Evolutionary conservation across 2,113 vertebrate genomes (phyloP), one percentile per base, ranked within the genome.

Genomic region (Thermophis baileyi): DNA sequence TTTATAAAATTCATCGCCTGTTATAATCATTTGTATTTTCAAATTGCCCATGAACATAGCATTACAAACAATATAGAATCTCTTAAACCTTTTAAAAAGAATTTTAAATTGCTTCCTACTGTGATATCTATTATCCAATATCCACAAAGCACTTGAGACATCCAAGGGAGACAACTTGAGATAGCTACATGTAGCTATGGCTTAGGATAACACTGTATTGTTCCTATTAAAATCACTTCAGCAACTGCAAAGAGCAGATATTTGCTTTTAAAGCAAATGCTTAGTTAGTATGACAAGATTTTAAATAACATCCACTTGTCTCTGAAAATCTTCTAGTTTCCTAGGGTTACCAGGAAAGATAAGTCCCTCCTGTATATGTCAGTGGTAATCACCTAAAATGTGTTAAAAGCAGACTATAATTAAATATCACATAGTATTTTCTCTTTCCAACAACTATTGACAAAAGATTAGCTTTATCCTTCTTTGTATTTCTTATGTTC

Each of bases 1-100:
- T 40, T 47, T 50, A 27, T 50, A 46, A 85, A 91, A 91, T 85
- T 30, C 9, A 91, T 85, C 44, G 0, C 55, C 49, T 47, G 35
- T 87, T 35, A 51, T 25, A 88, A 69, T 88, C 24, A 87, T 87
- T 85, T 92, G 9, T 88, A 50, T 92, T 92, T 92, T 88, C 57
- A 51, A 69, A 69, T 51, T 88, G 6, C 30, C 30, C 63, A 20
- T 50, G n/a, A 25, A 40, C 3, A 69, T 22, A 40, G 27, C 46
- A 92, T 35, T 54, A 88, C n/a, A 25, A 57, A 8, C 16, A 63
- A 27, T 35, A 30, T 0, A 40, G 16, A 40, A 81, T 81, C 6
- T 81, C 16, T 81, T 81, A 81, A 20, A 81, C n/a, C n/a, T 81
- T 81, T 81, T 8, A 8, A 20, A 35, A 81, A 20, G 2, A 81